These are phyloP conservation scores for Myopa tessellatipennis DNA, from an alignment of 2,888 invertebrate genomes.

Conservation along the genomic window DNA sequence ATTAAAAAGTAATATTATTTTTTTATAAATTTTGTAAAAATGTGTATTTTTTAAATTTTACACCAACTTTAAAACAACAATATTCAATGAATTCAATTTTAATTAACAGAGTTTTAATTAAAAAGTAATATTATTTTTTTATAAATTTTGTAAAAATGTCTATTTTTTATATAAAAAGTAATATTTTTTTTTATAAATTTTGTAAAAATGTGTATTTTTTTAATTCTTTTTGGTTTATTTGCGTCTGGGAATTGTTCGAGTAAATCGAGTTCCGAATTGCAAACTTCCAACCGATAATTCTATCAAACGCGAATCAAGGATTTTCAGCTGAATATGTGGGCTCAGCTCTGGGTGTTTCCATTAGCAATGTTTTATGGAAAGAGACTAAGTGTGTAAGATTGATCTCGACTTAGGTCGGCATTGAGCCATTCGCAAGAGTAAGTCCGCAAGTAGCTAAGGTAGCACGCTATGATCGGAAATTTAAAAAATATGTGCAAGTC, in stretches of 20 bases:
- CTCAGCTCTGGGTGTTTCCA: constrained; percentile 31
- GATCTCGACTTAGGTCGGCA: constrained; percentile 81
- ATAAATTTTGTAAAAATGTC: too few relatives aligned
- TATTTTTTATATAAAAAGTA: too few relatives aligned
- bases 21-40: too few relatives aligned
- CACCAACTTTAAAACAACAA: too few relatives aligned
- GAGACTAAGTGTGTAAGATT: constrained; percentile 59
- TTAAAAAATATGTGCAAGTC: constrained; percentile 19
- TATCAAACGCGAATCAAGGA: constrained; percentile 17
- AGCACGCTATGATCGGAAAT: constrained; percentile 28
- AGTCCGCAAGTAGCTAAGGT: constrained; percentile 68
- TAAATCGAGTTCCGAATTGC: constrained; percentile 30
- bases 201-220: too few relatives aligned
- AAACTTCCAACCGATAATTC: constrained; percentile 29
- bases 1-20: too few relatives aligned
- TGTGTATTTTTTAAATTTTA: too few relatives aligned
- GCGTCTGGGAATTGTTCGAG: constrained; percentile 24
- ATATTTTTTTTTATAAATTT: too few relatives aligned
- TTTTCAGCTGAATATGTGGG: constrained; percentile 26
- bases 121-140: too few relatives aligned
- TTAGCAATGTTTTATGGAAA: constrained; percentile 34
- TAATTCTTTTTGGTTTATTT: constrained; percentile 31
- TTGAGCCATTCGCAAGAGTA: constrained; percentile 87
- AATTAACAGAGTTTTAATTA: too few relatives aligned
- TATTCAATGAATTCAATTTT: too few relatives aligned